phyloP scores from a whole-genome alignment of 2,113 vertebrate species.

The Vicugna pacos region DNA sequence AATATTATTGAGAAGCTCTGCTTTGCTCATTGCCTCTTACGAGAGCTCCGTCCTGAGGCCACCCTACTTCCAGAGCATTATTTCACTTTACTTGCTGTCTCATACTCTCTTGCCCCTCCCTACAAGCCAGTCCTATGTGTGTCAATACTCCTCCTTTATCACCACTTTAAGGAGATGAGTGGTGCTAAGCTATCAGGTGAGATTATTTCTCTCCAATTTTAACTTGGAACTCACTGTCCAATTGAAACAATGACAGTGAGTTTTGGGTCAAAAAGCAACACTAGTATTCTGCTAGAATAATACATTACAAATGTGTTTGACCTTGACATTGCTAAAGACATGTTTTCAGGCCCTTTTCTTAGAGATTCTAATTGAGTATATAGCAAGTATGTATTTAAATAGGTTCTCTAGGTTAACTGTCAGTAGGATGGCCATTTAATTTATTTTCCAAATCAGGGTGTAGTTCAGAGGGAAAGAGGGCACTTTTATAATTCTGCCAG shows the following conservation, averaged over 20 bases:
- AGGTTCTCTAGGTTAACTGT: not conserved
- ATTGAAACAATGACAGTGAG: not conserved
- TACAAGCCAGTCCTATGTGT: not conserved
- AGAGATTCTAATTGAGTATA: not conserved
- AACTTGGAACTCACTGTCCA: not conserved
- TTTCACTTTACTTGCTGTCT: not conserved
- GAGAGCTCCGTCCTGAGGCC: not conserved
- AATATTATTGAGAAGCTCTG: not conserved
- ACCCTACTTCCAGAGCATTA: not conserved
- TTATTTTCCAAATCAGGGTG: not conserved
- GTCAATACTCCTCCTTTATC: not conserved
- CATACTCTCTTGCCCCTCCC: not conserved
- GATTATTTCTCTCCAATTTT: not conserved
- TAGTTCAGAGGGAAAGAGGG: not conserved
- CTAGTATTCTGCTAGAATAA: not conserved
- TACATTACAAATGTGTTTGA: not conserved
- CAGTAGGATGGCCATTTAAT: not conserved
- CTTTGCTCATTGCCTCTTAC: not conserved
- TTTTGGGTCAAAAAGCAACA: not conserved
- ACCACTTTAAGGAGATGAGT: not conserved
- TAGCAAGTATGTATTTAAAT: not conserved
- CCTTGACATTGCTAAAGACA: not conserved
- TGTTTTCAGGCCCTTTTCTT: not conserved
- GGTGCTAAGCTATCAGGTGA: not conserved
- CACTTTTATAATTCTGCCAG: constrained; percentile 15